These are phyloP conservation scores for Belonocnema kinseyi DNA, from an alignment of 1,140 invertebrate species.

Conservation along the genomic window DNA sequence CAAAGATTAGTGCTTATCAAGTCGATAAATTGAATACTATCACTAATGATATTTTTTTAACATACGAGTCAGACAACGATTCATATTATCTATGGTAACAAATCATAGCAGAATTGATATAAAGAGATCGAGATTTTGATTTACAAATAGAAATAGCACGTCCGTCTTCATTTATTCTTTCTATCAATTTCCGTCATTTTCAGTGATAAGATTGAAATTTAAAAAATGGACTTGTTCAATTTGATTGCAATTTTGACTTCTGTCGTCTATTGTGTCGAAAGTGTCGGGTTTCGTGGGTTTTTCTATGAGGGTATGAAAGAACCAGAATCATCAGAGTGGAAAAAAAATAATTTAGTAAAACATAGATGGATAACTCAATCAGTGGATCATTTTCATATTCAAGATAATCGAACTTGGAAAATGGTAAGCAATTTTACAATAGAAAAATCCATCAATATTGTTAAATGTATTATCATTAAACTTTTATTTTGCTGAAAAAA, in stretches of 20 bases:
- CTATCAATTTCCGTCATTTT: not conserved
- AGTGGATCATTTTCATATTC: constrained; percentile 84
- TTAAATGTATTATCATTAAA: no score
- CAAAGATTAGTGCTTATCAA: not conserved
- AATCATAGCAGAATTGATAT: constrained; percentile 2
- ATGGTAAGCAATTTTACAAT: constrained; percentile 76
- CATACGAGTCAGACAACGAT: not conserved
- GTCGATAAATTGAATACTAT: constrained; percentile 9
- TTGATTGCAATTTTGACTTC: no score
- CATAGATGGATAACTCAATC: constrained; percentile 78
- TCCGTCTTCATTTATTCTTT: not conserved
- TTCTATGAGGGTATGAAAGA: constrained; percentile 53
- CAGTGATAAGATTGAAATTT: not conserved
- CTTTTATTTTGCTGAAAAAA: no score
- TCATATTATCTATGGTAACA: not conserved
- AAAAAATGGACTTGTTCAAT: not conserved
- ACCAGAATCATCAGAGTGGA: constrained; percentile 31
- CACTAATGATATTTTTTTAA: not conserved
- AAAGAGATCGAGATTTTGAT: not conserved
- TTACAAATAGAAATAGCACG: not conserved
- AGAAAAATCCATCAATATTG: no score
- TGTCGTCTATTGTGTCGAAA: not conserved
- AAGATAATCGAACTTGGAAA: constrained; percentile 79
- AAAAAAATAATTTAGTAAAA: not conserved
- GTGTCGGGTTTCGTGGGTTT: constrained; percentile 59